These are phyloP conservation scores for Mesocricetus auratus DNA, from an alignment of 2,113 vertebrate species.

Conservation along the genomic window DNA sequence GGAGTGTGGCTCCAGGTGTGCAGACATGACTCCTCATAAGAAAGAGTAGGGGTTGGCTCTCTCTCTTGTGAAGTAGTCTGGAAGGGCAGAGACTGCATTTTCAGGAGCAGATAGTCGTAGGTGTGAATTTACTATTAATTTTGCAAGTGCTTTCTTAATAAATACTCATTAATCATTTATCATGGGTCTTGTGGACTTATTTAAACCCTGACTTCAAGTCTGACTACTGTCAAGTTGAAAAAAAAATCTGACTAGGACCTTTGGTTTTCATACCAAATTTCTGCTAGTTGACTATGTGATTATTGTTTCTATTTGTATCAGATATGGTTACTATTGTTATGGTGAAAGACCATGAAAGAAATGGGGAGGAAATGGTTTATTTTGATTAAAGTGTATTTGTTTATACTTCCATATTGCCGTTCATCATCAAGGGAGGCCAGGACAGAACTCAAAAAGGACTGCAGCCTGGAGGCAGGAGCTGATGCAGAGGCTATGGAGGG, in stretches of 20 bases:
- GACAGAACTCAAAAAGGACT: background rate
- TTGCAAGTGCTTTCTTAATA: no score
- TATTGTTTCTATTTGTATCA: background rate
- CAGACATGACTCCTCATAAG: no score
- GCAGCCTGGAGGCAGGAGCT: background rate
- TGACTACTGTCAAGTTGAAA: background rate
- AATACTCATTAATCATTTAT: no score
- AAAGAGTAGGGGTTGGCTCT: no score
- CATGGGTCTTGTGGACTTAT: no score
- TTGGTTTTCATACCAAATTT: slow-evolving; percentile 29
- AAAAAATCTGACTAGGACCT: background rate
- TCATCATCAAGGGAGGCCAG: background rate
- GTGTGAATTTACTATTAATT: no score
- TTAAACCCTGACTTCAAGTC: no score
- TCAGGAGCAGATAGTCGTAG: no score
- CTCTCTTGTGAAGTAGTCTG: no score
- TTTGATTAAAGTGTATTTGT: background rate
- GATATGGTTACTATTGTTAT: background rate
- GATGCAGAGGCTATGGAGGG: background rate
- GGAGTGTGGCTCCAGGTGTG: no score
- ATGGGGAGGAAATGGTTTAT: background rate
- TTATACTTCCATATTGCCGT: background rate
- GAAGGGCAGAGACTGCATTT: no score
- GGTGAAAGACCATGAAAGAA: background rate
- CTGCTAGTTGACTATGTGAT: background rate